Base-by-base conservation (phyloP, 1,140 invertebrate genomes). In the Leptopilina boulardi region DNA sequence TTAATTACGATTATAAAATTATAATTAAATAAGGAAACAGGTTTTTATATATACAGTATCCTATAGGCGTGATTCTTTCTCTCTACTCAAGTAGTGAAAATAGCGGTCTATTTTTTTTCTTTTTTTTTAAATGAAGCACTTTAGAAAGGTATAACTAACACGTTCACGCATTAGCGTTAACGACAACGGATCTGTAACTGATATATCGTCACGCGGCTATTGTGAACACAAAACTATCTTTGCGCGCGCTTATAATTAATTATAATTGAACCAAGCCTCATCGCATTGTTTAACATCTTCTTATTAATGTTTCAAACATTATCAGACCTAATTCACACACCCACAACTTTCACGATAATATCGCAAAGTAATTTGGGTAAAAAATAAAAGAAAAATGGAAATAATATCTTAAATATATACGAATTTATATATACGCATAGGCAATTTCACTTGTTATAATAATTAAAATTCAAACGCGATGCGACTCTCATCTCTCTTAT, bases 201-300 rank as follows among this genome's bases (percentile, higher is more conserved):
- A 66, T 66, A n/a, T n/a, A 66, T 13, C 59, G 59, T 66, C 59
- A 66, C 59, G 59, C 59, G 59, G 59, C 59, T 15, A 66, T 66
- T 66, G 59, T 66, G 21, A 15, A 66, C 26, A 66, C n/a, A n/a
- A n/a, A 66, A 66, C 59, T 66, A 66, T 13, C 23, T 30, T 38
- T n/a, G n/a, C n/a, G n/a, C n/a, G 34, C 34, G 51, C 51, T 75
- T 71, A 75, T 79, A 79, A 79, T 79, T 79, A 79, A 79, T 72
- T 56, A 41, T 76, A 76, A 76, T 79, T 79, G 77, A 73, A 56
- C 34, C 38, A 30, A 59, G 71, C 18, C 38, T 9, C n/a, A n/a
- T n/a, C 4, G 70, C 74, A 76, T 76, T 79, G 74, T 73, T 76
- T 66, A 38, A 5, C 42, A 34, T 76, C 42, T 42, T 76, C 70